Conservation (phyloP, 2,113 vertebrate genomes). For the Melanotaenia duboulayi region DNA sequence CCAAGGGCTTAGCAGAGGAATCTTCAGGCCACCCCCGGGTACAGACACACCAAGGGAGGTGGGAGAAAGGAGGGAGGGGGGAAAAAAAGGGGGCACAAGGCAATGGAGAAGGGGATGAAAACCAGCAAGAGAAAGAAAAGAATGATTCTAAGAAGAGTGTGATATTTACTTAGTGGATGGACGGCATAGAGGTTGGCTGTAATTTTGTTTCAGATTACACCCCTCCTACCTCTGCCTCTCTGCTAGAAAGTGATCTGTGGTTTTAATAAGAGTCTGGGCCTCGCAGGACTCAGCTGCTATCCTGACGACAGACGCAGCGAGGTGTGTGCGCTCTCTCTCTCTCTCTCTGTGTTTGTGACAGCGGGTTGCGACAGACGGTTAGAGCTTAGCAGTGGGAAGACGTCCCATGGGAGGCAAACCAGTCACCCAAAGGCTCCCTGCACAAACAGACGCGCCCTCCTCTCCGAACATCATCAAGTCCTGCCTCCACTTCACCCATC, state of each 20-base stretch:
- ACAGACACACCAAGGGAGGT: conserved; percentile 76
- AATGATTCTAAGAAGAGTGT: conserved; percentile 23
- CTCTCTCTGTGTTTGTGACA: conserved; percentile 43
- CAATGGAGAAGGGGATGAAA: conserved; percentile 38
- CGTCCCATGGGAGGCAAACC: conserved; percentile 58
- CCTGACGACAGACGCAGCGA: conserved; percentile 85
- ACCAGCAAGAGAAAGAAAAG: background rate
- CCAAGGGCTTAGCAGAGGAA: conserved; percentile 99
- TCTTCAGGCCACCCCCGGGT: conserved; percentile 93
- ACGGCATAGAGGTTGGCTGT: conserved; percentile 75
- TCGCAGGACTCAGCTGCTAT: conserved; percentile 97
- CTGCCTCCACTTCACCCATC: conserved; percentile 1
- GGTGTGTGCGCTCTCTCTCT: conserved; percentile 34
- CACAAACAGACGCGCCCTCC: conserved; percentile 67
- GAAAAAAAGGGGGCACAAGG: conserved; percentile 30
- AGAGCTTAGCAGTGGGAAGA: conserved; percentile 73
- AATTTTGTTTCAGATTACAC: conserved; percentile 84
- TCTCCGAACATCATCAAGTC: conserved; percentile 9
- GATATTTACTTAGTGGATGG: conserved; percentile 64
- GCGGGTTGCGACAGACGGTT: conserved; percentile 74
- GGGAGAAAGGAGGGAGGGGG: conserved; percentile 7
- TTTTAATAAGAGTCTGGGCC: conserved; percentile 98
- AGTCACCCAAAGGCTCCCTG: conserved; percentile 88
- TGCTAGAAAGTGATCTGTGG: conserved; percentile 98
- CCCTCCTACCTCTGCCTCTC: conserved; percentile 73